These are phyloP conservation scores for Thunnus maccoyii DNA, from an alignment of 2,113 vertebrate genomes.

Conservation along the genomic window DNA sequence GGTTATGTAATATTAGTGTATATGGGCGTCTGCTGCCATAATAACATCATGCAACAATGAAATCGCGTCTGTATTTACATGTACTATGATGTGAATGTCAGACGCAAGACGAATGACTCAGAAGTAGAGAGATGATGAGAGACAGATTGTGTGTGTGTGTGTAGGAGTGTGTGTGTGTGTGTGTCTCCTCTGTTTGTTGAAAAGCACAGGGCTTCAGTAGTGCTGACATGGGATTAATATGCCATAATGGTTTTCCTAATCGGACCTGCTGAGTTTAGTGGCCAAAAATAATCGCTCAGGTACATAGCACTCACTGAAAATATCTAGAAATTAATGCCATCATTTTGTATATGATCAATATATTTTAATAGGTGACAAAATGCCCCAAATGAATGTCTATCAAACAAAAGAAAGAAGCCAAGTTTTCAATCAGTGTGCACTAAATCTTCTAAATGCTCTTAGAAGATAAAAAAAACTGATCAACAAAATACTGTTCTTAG, in stretches of 20 bases:
- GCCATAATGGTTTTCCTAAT: not conserved
- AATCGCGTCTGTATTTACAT: slow-evolving; percentile 56
- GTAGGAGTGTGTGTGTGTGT: not conserved
- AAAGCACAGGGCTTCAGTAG: not conserved
- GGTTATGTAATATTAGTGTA: slow-evolving; percentile 29
- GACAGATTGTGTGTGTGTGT: not conserved
- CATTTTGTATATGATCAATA: not conserved
- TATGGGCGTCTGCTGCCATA: slow-evolving; percentile 57
- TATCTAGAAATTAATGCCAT: not conserved
- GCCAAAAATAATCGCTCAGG: slow-evolving; percentile 8
- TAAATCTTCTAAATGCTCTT: not conserved
- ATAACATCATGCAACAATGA: slow-evolving; percentile 57
- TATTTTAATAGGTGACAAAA: no score
- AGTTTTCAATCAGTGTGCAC: no score
- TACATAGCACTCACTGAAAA: not conserved
- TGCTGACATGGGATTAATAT: slow-evolving; percentile 2
- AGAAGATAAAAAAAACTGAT: no score
- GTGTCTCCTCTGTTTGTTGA: not conserved
- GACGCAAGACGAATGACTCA: not conserved
- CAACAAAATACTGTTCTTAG: no score
- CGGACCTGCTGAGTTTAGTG: not conserved
- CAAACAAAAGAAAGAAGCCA: not conserved
- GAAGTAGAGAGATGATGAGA: not conserved
- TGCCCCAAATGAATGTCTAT: not conserved
- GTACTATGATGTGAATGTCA: slow-evolving; percentile 39